Conservation (phyloP, 2,888 invertebrate species). For the Eurois occulta region DNA sequence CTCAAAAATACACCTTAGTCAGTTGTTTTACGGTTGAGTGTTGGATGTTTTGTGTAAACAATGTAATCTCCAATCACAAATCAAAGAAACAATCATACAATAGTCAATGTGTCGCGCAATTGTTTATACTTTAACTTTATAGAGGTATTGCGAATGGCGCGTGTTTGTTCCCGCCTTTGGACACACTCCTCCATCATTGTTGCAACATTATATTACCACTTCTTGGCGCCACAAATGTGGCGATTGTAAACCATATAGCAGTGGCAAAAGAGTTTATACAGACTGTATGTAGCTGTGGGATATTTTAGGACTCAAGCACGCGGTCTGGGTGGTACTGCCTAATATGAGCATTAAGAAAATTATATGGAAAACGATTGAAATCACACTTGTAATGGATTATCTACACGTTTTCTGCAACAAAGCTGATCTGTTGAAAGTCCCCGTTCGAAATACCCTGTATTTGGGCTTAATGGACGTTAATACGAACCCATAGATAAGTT, state of each 20-base stretch:
- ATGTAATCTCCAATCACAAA: constrained; percentile 68
- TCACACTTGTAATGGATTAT: constrained; percentile 47
- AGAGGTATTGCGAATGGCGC: constrained; percentile 61
- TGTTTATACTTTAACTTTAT: constrained; percentile 71
- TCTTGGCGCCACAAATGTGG: neutral
- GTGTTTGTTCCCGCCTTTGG: constrained; percentile 78
- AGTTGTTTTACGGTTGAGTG: constrained; percentile 9
- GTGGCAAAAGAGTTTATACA: neutral
- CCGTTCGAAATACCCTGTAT: constrained; percentile 18
- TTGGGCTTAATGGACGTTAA: constrained; percentile 24
- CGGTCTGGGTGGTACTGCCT: constrained; percentile 43
- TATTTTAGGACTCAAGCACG: constrained; percentile 39
- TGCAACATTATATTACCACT: constrained; percentile 70
- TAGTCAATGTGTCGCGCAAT: constrained; percentile 72
- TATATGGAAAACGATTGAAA: constrained; percentile 45
- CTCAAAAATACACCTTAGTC: constrained; percentile 3
- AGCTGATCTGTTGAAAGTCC: constrained; percentile 12
- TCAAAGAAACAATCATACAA: constrained; percentile 70
- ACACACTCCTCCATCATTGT: constrained; percentile 81
- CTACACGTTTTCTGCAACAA: constrained; percentile 41
- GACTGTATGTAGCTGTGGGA: constrained; percentile 1
- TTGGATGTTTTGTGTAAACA: constrained; percentile 19
- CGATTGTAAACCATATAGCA: constrained; percentile 51
- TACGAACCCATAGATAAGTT: neutral
- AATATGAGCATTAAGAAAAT: constrained; percentile 53